Conservation (phyloP, 1,140 invertebrate genomes). For the Venturia canescens region DNA sequence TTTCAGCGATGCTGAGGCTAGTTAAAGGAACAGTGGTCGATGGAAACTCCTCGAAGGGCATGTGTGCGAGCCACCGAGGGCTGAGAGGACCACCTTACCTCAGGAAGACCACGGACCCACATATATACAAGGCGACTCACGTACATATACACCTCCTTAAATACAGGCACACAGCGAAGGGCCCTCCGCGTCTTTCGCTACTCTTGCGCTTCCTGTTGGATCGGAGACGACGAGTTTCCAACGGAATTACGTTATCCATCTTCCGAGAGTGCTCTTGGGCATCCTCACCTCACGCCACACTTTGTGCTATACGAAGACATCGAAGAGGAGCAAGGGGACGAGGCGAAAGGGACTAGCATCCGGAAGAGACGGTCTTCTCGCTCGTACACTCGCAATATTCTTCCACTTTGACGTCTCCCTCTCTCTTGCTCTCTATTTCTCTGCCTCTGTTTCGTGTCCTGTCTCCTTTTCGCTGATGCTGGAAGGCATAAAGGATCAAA, state of each 20-base stretch:
- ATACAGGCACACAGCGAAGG: neutral
- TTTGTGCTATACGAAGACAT: constrained; percentile 12
- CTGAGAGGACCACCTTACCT: neutral
- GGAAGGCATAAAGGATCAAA: constrained; percentile 45
- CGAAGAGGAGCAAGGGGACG: constrained; percentile 4
- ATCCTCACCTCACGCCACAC: constrained; percentile 8
- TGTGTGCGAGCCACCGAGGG: neutral
- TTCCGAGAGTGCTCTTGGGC: constrained; percentile 38
- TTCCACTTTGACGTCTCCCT: neutral
- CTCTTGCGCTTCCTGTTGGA: constrained; percentile 24
- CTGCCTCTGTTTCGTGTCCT: neutral
- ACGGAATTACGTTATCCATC: constrained; percentile 45
- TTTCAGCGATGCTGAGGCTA: neutral
- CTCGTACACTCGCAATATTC: neutral
- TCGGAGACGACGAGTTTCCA: constrained; percentile 38
- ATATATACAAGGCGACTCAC: neutral
- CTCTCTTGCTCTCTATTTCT: neutral
- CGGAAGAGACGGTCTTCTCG: neutral
- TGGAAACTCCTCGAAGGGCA: neutral
- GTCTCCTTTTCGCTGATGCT: constrained; percentile 22
- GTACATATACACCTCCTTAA: neutral
- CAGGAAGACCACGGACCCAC: neutral
- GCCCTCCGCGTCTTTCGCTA: constrained; percentile 1
- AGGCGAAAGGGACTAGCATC: constrained; percentile 19
- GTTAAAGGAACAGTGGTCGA: neutral